Conservation (phyloP, 1,140 invertebrate genomes). For the Ostrea denselamellosa region DNA sequence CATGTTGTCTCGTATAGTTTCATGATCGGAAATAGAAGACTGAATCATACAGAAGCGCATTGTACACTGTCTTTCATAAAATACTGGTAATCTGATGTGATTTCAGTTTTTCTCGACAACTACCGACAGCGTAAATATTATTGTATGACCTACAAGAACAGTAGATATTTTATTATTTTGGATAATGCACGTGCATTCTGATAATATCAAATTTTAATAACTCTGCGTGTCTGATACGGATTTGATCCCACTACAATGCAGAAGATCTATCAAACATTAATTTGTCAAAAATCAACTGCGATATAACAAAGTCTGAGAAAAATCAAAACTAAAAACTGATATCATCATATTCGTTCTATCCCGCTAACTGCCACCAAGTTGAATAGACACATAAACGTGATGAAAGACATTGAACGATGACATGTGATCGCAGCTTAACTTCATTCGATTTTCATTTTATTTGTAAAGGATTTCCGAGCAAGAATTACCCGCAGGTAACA, state of each 20-base stretch:
- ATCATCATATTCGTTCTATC: not conserved
- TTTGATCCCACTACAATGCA: not conserved
- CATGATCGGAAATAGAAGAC: too few species aligned
- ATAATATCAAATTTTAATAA: conserved; percentile 2
- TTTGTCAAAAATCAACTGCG: not conserved
- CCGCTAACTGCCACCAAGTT: not conserved
- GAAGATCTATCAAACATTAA: not conserved
- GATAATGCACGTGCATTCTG: not conserved
- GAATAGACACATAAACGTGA: not conserved
- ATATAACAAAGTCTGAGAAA: not conserved
- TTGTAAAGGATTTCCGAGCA: not conserved
- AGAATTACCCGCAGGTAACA: not conserved
- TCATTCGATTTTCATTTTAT: not conserved
- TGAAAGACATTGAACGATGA: not conserved
- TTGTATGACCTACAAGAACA: too few species aligned
- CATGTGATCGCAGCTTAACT: not conserved
- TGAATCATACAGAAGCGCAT: too few species aligned
- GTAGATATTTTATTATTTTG: too few species aligned
- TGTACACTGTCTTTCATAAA: too few species aligned
- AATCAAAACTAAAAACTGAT: not conserved
- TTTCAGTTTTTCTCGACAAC: too few species aligned
- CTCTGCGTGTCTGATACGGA: not conserved
- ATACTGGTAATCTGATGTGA: too few species aligned
- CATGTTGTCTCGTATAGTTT: too few species aligned
- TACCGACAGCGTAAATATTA: too few species aligned